These are phyloP conservation scores for Cryptocephalus moraei DNA, from an alignment of 2,888 invertebrate genomes.

Conservation along the genomic window DNA sequence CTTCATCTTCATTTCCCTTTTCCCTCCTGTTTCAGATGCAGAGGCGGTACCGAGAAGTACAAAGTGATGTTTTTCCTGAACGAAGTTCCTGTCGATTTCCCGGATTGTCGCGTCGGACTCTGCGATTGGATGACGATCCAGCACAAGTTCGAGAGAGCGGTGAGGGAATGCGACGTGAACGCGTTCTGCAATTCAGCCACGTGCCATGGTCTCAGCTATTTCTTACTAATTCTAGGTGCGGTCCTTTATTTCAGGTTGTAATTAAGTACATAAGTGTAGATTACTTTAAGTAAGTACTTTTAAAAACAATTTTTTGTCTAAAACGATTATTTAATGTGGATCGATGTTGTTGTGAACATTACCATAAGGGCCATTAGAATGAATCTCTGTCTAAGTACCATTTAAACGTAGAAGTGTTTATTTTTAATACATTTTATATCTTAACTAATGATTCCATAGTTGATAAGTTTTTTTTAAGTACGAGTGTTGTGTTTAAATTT, in stretches of 20 bases:
- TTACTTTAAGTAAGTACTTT: too few species aligned
- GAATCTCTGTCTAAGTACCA: too few species aligned
- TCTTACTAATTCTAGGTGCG: too few species aligned
- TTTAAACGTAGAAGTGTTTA: too few species aligned
- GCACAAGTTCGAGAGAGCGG: conserved; percentile 44
- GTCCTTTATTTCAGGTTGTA: conserved; percentile 5
- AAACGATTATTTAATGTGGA: too few species aligned
- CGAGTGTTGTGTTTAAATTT: too few species aligned
- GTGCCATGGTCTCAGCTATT: conserved; percentile 4
- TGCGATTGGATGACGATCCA: conserved; percentile 66
- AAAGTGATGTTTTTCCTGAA: conserved; percentile 61
- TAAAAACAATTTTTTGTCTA: too few species aligned
- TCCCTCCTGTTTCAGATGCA: conserved; percentile 41
- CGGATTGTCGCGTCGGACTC: conserved; percentile 62
- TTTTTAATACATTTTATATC: too few species aligned
- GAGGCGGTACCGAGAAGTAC: conserved; percentile 36
- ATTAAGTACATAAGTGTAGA: neutral
- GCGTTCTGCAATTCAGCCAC: conserved; percentile 41
- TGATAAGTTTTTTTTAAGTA: too few species aligned
- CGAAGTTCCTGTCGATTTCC: conserved; percentile 53
- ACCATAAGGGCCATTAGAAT: too few species aligned
- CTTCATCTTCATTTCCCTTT: neutral
- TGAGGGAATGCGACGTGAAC: conserved; percentile 44
- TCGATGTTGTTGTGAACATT: too few species aligned
- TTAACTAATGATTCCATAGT: too few species aligned